Conservation (phyloP, 2,888 invertebrate genomes). For the Ligdia adustata region DNA sequence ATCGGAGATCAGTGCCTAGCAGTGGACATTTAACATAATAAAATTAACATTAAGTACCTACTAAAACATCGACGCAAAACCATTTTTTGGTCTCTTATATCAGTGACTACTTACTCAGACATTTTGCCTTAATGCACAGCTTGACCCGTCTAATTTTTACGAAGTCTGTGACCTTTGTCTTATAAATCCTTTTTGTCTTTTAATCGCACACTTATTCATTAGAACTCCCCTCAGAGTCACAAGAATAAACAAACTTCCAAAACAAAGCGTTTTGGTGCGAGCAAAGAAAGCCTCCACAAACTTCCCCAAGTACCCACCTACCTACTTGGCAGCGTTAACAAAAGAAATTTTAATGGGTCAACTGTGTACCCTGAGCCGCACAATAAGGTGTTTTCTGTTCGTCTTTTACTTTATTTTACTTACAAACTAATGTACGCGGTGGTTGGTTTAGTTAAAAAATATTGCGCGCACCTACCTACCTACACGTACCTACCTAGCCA, state of each 20-base stretch:
- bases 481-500: too few species aligned
- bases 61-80: too few species aligned
- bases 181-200: conserved; percentile 44
- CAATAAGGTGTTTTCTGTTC: conserved; percentile 28
- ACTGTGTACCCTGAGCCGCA: conserved; percentile 31
- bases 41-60: too few species aligned
- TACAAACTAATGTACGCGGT: conserved; percentile 1
- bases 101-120: too few species aligned
- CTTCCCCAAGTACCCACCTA: conserved; percentile 29
- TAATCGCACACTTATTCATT: conserved; percentile 53
- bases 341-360: conserved; percentile 40
- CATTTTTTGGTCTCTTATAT: too few species aligned
- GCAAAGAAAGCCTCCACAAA: conserved; percentile 41
- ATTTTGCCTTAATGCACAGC: neutral
- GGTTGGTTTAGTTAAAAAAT: too few species aligned
- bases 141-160: conserved; percentile 24
- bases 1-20: too few species aligned
- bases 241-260: conserved; percentile 48
- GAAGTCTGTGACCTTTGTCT: conserved; percentile 42
- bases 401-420: conserved; percentile 10
- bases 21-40: too few species aligned
- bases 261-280: conserved; percentile 45
- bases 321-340: conserved; percentile 33
- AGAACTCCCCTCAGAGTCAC: conserved; percentile 40
- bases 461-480: too few species aligned